Conservation (phyloP, 2,888 invertebrate species). For the Craniophora ligustri region DNA sequence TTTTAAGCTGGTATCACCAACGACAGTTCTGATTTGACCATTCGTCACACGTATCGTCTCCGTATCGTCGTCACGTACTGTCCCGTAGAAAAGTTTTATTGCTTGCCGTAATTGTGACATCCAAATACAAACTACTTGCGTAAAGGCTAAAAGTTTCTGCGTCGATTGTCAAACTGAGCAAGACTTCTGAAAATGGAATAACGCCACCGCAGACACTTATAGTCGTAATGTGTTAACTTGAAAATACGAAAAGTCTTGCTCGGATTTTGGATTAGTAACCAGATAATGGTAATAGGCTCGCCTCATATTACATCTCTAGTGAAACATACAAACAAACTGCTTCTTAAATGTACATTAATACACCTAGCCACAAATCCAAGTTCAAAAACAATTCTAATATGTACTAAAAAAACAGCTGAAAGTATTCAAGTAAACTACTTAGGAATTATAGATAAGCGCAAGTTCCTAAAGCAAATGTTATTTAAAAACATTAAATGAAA, state of each 20-base stretch:
- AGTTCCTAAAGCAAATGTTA: background rate
- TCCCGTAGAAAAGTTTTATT: conserved; percentile 79
- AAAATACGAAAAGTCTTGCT: too few species aligned
- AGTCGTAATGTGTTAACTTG: too few species aligned
- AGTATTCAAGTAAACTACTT: too few species aligned
- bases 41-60: conserved; percentile 82
- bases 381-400: too few species aligned
- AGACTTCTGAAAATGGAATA: conserved; percentile 3
- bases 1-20: conserved; percentile 33
- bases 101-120: conserved; percentile 76
- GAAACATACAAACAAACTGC: too few species aligned
- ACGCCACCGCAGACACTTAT: too few species aligned
- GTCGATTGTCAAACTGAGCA: conserved; percentile 40
- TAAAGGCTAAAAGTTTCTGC: conserved; percentile 50
- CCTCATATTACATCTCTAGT: too few species aligned
- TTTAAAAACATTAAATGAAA: conserved; percentile 38
- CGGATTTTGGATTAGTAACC: too few species aligned
- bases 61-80: conserved; percentile 76
- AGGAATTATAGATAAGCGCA: background rate
- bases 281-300: too few species aligned
- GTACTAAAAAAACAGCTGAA: too few species aligned
- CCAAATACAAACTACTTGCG: conserved; percentile 63
- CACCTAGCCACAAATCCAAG: too few species aligned
- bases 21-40: conserved; percentile 67
- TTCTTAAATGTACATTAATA: too few species aligned